Evolutionary conservation across 2,797 vertebrate genomes (phyloP).

Genomic region (Phalanger gymnotis): DNA sequence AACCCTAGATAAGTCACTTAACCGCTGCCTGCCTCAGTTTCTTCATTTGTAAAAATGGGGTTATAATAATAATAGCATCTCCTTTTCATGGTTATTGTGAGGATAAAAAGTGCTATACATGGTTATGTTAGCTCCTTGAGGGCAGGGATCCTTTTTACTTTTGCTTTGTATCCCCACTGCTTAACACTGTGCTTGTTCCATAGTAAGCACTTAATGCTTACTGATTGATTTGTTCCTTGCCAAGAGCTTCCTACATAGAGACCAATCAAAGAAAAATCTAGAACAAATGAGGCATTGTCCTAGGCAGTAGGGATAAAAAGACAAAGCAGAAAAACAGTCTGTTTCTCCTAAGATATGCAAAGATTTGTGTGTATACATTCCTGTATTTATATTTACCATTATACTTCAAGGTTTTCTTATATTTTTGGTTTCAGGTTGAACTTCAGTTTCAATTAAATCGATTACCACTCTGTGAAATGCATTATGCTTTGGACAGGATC

Average conservation of each 20-base stretch:
- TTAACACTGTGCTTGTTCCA: not conserved
- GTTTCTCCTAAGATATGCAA: not conserved
- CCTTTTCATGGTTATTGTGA: not conserved
- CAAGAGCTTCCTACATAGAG: not conserved
- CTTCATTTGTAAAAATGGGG: not conserved
- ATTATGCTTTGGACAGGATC: constrained; percentile 98
- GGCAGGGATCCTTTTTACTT: not conserved
- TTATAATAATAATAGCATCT: not conserved
- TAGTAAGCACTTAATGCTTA: not conserved
- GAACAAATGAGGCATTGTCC: not conserved
- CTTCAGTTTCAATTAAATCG: constrained; percentile 99
- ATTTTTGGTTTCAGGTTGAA: constrained; percentile 91
- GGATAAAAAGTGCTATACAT: not conserved
- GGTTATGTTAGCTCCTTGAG: not conserved
- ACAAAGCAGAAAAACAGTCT: not conserved
- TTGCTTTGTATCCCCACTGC: not conserved
- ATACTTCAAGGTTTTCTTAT: not conserved
- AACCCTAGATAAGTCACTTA: not conserved
- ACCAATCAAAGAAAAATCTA: not conserved
- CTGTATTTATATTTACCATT: not conserved
- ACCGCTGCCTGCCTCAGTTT: not conserved
- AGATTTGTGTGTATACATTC: not conserved
- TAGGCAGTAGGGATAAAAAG: not conserved
- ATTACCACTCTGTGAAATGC: constrained; percentile 99
- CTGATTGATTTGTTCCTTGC: not conserved